Conservation (phyloP, 2,113 vertebrate genomes). For the Epinephelus lanceolatus region DNA sequence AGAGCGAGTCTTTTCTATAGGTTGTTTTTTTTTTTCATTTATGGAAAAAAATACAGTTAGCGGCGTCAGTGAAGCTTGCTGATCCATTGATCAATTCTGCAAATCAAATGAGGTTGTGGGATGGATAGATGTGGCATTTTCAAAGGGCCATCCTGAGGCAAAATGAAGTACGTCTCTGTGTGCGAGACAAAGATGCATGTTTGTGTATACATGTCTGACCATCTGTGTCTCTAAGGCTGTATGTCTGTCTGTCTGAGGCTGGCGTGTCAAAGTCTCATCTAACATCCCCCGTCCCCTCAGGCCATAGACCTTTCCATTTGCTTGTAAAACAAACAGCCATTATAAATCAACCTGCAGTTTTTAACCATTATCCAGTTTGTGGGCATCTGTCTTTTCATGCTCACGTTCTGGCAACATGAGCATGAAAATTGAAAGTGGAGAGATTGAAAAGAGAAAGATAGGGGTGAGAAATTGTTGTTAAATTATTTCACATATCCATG, state of each 20-base stretch:
- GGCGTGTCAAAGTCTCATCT: background rate
- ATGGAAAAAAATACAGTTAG: background rate
- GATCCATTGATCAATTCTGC: slow-evolving; percentile 13
- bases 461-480: accelerated
- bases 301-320: background rate
- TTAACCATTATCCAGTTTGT: background rate
- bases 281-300: background rate
- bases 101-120: slow-evolving; percentile 19
- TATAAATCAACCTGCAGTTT: slow-evolving; percentile 22
- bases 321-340: background rate
- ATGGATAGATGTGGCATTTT: slow-evolving; percentile 31
- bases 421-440: too few relatives aligned
- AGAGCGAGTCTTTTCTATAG: background rate
- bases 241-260: background rate
- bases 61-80: background rate
- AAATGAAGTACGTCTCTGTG: background rate
- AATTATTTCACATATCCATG: background rate
- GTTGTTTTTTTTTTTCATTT: background rate
- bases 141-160: background rate
- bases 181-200: background rate
- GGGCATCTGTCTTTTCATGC: background rate
- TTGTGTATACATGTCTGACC: background rate
- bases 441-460: background rate
- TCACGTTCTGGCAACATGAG: background rate
- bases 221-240: background rate